Evolutionary conservation across 2,797 vertebrate genomes (phyloP).

Genomic region (Hydrocynus forskahlii): DNA sequence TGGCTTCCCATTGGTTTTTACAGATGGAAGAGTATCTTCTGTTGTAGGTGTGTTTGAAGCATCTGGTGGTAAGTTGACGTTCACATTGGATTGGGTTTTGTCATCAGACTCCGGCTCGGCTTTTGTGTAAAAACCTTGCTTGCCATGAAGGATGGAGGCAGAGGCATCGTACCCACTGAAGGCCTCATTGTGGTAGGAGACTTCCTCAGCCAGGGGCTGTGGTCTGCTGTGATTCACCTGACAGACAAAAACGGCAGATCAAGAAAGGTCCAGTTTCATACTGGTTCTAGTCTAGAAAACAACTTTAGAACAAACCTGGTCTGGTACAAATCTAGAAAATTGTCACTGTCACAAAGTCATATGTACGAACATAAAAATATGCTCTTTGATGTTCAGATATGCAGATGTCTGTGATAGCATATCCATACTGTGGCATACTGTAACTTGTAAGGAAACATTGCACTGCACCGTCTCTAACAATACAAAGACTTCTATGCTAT

Average conservation of each 20-base stretch:
- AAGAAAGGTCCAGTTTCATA: not conserved
- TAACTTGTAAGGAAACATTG: not conserved
- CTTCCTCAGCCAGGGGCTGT: slow-evolving; percentile 65
- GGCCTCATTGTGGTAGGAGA: slow-evolving; percentile 67
- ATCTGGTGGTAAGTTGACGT: slow-evolving; percentile 24
- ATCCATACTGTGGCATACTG: not conserved
- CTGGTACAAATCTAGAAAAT: too few species aligned
- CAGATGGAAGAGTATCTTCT: slow-evolving; percentile 38
- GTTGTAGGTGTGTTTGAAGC: slow-evolving; percentile 27
- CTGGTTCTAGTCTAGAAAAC: too few species aligned
- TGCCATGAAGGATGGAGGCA: slow-evolving; percentile 67
- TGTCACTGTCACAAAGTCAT: not conserved
- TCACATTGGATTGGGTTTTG: not conserved
- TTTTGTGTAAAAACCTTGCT: slow-evolving; percentile 54
- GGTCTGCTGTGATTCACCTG: slow-evolving; percentile 71
- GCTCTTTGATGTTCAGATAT: not conserved
- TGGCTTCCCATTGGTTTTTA: slow-evolving; percentile 50
- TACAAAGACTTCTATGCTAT: not conserved
- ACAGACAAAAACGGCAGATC: slow-evolving; percentile 29
- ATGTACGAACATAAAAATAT: not conserved
- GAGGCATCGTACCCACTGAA: slow-evolving; percentile 68
- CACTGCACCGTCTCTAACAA: not conserved
- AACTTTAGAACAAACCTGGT: too few species aligned
- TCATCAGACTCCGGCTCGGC: slow-evolving; percentile 52
- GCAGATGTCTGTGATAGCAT: not conserved